Conservation (phyloP, 2,888 invertebrate species). For the Dorcus hopei region DNA sequence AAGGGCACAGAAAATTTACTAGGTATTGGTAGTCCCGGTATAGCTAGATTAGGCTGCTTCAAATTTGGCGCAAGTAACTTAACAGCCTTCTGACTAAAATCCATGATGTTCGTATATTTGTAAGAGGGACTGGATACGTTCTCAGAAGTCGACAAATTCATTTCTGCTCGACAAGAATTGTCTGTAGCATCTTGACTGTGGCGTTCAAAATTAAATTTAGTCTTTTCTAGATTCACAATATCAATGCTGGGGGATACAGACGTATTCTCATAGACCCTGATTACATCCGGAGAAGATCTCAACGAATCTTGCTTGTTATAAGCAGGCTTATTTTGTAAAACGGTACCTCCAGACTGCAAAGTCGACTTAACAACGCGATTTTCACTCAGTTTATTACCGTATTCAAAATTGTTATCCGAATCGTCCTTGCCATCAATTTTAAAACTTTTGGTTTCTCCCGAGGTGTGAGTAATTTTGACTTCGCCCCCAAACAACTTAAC, state of each 20-base stretch:
- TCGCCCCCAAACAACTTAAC: constrained; percentile 75
- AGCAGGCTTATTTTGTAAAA: constrained; percentile 45
- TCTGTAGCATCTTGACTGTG: constrained; percentile 5
- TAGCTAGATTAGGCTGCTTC: constrained; percentile 42
- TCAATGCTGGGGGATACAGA: constrained; percentile 40
- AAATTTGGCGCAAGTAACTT: constrained; percentile 47
- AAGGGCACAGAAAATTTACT: constrained; percentile 24
- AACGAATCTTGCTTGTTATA: constrained; percentile 29
- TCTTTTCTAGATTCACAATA: constrained; percentile 32
- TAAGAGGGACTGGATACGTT: constrained; percentile 18
- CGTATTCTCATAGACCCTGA: constrained; percentile 41
- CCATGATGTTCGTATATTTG: constrained; percentile 44
- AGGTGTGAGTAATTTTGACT: constrained; percentile 69
- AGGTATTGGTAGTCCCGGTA: constrained; percentile 37
- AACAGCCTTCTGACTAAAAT: constrained; percentile 49
- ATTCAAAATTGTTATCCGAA: constrained; percentile 33
- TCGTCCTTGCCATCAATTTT: constrained; percentile 43
- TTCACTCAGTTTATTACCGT: constrained; percentile 43
- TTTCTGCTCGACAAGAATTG: background rate
- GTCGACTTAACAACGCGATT: constrained; percentile 75
- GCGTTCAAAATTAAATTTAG: constrained; percentile 25
- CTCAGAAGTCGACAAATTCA: background rate
- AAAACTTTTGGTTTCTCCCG: constrained; percentile 63
- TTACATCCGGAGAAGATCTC: constrained; percentile 37
- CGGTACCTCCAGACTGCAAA: constrained; percentile 80